Percentiles rank a stretch among this genome's conserved stretches.
Conservation (phyloP, 1,140 invertebrate genomes). For the Zaprionus kolodkinae region DNA sequence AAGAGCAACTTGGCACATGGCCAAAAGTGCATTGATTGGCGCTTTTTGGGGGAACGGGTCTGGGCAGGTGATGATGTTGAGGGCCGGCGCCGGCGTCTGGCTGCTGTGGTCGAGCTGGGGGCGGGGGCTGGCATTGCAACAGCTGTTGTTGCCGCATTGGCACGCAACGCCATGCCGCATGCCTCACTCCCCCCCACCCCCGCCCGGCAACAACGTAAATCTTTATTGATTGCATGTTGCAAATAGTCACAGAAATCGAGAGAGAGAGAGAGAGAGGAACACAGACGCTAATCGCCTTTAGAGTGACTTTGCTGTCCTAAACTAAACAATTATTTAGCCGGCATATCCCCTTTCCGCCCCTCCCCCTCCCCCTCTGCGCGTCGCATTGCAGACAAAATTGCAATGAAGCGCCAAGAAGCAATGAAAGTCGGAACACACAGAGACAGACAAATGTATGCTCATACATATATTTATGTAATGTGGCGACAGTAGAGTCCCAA, state of each 20-base stretch:
- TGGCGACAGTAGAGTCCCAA: conserved; percentile 20
- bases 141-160: conserved; percentile 76
- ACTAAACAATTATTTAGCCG: conserved; percentile 62
- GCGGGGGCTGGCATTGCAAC: conserved; percentile 63
- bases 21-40: conserved; percentile 82
- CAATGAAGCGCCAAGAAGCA: conserved; percentile 35
- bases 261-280: conserved; percentile 23
- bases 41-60: conserved; percentile 48
- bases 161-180: conserved; percentile 46
- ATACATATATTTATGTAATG: conserved; percentile 30
- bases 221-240: conserved; percentile 61
- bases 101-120: conserved; percentile 56
- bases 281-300: conserved; percentile 58
- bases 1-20: conserved; percentile 83
- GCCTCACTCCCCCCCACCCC: conserved; percentile 12
- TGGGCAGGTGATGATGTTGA: conserved; percentile 37
- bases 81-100: conserved; percentile 66
- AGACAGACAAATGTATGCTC: conserved; percentile 5
- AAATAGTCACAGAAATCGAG: conserved; percentile 28
- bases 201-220: conserved; percentile 38
- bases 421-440: conserved; percentile 42
- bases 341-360: conserved; percentile 40
- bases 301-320: conserved; percentile 59
- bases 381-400: conserved; percentile 46
- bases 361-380: neutral